Evolutionary conservation across 1,140 invertebrate genomes (phyloP).

Genomic region (Panulirus ornatus): DNA sequence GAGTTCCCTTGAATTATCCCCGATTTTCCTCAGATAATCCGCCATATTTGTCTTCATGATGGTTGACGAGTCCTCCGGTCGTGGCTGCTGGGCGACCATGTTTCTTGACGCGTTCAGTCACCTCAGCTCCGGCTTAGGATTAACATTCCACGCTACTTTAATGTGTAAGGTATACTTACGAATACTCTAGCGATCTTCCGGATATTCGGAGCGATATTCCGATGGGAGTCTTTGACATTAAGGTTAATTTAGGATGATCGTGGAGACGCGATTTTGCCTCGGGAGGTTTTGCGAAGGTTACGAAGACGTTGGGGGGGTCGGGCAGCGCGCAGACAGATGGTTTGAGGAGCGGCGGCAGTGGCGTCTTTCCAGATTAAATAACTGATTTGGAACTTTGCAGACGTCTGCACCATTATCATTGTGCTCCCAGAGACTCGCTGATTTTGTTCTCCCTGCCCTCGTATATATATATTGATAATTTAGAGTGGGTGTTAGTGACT

Average conservation of each 20-base stretch:
- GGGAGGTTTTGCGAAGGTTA: too few relatives aligned
- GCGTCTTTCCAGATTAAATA: constrained; percentile 46
- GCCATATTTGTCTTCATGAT: constrained; percentile 66
- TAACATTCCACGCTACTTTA: too few relatives aligned
- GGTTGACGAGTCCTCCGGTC: constrained; percentile 44
- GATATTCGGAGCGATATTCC: too few relatives aligned
- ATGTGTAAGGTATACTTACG: too few relatives aligned
- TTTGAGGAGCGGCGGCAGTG: not conserved
- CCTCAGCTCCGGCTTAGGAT: not conserved
- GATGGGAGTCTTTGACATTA: too few relatives aligned
- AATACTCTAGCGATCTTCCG: too few relatives aligned
- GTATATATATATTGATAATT: too few relatives aligned
- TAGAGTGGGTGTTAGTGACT: too few relatives aligned
- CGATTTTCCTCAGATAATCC: constrained; percentile 59
- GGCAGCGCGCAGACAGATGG: not conserved
- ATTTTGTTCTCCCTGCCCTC: not conserved
- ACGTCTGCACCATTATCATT: constrained; percentile 40
- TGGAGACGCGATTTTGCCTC: not conserved
- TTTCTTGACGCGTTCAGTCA: constrained; percentile 6
- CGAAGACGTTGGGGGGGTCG: not conserved
- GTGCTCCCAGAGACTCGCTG: not conserved
- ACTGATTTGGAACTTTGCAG: constrained; percentile 50
- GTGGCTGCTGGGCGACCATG: constrained; percentile 20
- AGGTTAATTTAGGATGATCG: too few relatives aligned
- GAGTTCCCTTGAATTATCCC: constrained; percentile 56